These are phyloP conservation scores for Mesocricetus auratus DNA, from an alignment of 2,113 vertebrate species.

Conservation along the genomic window DNA sequence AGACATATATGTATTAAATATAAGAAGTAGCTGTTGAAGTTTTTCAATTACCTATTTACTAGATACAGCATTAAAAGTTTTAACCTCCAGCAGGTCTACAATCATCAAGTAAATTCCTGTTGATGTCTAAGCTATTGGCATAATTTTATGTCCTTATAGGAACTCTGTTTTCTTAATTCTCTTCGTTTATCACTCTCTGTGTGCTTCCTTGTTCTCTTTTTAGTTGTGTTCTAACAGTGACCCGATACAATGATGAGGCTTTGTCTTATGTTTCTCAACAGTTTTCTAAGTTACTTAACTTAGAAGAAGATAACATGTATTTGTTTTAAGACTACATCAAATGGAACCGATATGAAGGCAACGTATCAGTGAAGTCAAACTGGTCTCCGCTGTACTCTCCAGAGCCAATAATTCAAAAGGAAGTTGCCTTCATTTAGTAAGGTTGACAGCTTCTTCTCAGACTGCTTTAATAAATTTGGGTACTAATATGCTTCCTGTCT, in stretches of 20 bases:
- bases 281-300: conserved; percentile 32
- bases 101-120: conserved; percentile 9
- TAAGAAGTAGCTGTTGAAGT: conserved; percentile 17
- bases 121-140: not conserved
- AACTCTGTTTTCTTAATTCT: not conserved
- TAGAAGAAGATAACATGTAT: conserved; percentile 16
- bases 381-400: not conserved
- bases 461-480: conserved; percentile 72
- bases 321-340: not conserved
- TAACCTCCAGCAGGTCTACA: conserved; percentile 6
- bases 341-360: conserved; percentile 6
- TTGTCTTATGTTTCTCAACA: conserved; percentile 34
- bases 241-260: not conserved
- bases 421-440: conserved; percentile 59
- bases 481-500: conserved; percentile 73
- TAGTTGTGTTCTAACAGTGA: conserved; percentile 25
- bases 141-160: conserved; percentile 21
- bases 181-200: conserved; percentile 1
- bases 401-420: conserved; percentile 60
- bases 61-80: not conserved
- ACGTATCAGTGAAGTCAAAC: conserved; percentile 36
- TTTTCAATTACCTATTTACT: conserved; percentile 29
- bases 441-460: conserved; percentile 61
- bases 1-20: not conserved
- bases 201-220: conserved; percentile 5